Evolutionary conservation across 53 echinoderm and acorn worm species (phyloP), one percentile per base, ranked within the genome.

Genomic region (Crossaster papposus): DNA sequence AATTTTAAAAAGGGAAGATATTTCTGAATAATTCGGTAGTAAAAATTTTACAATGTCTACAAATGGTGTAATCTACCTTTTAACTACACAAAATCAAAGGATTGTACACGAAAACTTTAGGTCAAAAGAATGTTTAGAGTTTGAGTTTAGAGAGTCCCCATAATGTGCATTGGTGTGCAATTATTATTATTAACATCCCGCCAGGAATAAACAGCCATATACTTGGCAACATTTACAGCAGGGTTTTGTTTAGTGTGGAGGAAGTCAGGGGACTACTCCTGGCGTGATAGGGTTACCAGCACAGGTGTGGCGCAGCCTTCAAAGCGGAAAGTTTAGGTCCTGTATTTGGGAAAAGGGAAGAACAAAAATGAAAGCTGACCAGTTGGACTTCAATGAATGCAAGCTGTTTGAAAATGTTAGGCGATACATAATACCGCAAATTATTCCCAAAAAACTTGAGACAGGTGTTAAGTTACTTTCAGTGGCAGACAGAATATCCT

Each of bases 231-330:
- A 28, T 65, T 35, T 1, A 4, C 68, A 82, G 65, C 51, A 50
- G 82, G 68, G 82, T 65, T n/a, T 81, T 63, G 58, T 81, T 82
- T 82, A 82, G 26, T 35, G 35, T 35, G 23, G 37, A 64, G 82
- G 82, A 82, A 82, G 65, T 64, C 82, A 34, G 37, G 70, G 44
- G 37, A 82, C 82, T 68, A 70, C 14, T 65, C 68, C 36, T 65
- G 29, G 74, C 78, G 28, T 78, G 78, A 78, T 78, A 51, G 26
- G 54, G 31, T 28, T 38, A 82, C 68, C 65, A 36, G 31, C n/a
- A 68, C 65, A 82, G 82, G 82, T 82, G 65, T 65, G 37, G 34
- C 82, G 44, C 24, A 65, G 65, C 68, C 82, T 36, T 50, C 1
- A 44, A 44, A 44, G 44, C n/a, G 23, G 82, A 29, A 82, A 82